Evolutionary conservation across 2,113 vertebrate genomes (phyloP).

Genomic region (Hippoglossus stenolepis): DNA sequence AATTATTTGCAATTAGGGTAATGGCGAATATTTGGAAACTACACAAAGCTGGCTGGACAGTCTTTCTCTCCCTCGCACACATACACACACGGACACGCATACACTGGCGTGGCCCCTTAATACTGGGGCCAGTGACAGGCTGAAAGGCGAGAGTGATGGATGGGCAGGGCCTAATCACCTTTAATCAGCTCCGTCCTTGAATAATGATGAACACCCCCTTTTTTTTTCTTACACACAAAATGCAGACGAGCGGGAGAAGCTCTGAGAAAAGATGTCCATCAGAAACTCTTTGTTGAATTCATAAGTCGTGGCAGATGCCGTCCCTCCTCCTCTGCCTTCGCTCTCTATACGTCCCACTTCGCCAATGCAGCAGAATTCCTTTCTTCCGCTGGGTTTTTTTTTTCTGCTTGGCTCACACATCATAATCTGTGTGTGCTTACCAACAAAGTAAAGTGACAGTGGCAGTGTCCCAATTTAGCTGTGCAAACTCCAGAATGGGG

Average conservation of each 20-base stretch:
- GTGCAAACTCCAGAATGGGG: not conserved
- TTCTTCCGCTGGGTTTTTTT: not conserved
- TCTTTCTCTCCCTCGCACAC: conserved; percentile 22
- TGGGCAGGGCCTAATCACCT: conserved; percentile 81
- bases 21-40: conserved; percentile 44
- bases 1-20: conserved; percentile 68
- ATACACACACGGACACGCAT: conserved; percentile 36
- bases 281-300: conserved; percentile 62
- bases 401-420: conserved; percentile 4
- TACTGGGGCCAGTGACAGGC: conserved; percentile 67
- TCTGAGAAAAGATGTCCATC: conserved; percentile 61
- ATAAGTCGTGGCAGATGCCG: conserved; percentile 71
- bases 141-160: conserved; percentile 81
- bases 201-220: conserved; percentile 77
- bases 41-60: conserved; percentile 34
- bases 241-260: conserved; percentile 44
- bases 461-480: conserved; percentile 7
- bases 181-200: conserved; percentile 81
- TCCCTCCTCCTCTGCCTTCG: conserved; percentile 22
- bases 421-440: conserved; percentile 8
- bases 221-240: conserved; percentile 60
- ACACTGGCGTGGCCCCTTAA: conserved; percentile 49
- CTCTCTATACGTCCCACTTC: conserved; percentile 27
- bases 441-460: not conserved
- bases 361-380: conserved; percentile 40